Conservation (phyloP, 2,113 vertebrate genomes). For the Heterotis niloticus region DNA sequence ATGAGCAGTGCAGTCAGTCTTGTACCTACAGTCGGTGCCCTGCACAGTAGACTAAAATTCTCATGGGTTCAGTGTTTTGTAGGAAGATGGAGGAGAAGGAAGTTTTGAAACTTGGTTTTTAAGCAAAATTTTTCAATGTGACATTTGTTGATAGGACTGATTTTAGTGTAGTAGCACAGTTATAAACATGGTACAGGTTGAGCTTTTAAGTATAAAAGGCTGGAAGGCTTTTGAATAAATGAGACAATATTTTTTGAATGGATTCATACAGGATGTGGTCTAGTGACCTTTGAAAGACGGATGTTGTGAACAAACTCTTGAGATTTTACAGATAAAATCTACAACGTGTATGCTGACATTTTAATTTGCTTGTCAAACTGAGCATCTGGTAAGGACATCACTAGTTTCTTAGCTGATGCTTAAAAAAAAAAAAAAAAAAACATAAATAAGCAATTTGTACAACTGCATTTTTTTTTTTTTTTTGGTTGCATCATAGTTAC, state of each 20-base stretch:
- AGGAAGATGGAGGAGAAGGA: background rate
- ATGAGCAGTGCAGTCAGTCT: no score
- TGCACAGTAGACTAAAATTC: background rate
- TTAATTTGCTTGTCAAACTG: no score
- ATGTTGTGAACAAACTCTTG: background rate
- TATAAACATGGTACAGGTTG: conserved; percentile 3
- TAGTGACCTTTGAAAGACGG: conserved; percentile 9
- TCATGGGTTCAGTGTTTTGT: background rate
- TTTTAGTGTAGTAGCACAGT: background rate
- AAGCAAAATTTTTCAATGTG: background rate
- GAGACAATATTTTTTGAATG: background rate
- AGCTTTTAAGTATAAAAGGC: background rate
- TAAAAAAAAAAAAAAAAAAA: no score
- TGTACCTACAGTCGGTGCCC: no score
- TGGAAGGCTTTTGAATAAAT: background rate
- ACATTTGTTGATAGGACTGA: conserved; percentile 7
- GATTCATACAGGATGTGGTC: background rate
- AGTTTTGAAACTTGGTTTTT: background rate
- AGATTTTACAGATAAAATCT: no score
- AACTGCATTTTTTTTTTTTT: no score
- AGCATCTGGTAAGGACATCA: no score
- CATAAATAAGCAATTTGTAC: no score
- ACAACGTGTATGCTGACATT: no score
- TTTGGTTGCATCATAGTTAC: no score
- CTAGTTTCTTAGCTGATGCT: no score